These are phyloP conservation scores for Pseudomugil tenellus DNA, from an alignment of 2,797 vertebrate species.

Conservation along the genomic window DNA sequence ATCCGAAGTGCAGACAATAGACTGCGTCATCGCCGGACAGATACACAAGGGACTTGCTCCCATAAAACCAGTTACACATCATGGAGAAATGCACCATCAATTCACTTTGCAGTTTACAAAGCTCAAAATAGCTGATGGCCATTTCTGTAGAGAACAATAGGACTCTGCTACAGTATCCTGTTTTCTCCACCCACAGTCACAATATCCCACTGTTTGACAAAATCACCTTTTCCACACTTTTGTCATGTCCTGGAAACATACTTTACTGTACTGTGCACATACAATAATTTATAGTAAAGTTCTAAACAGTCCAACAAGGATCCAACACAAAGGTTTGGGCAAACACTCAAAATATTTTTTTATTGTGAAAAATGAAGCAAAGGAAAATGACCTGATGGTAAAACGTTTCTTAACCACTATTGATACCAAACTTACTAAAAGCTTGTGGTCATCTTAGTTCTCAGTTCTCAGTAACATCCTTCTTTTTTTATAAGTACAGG, in stretches of 20 bases:
- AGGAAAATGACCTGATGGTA: background rate
- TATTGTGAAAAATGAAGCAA: background rate
- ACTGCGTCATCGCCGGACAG: slow-evolving; percentile 55
- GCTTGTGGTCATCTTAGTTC: too few relatives aligned
- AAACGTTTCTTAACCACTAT: background rate
- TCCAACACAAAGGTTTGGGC: background rate
- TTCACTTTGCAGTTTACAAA: slow-evolving; percentile 43
- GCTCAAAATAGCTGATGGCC: slow-evolving; percentile 62
- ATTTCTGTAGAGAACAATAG: slow-evolving; percentile 66
- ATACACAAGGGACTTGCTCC: slow-evolving; percentile 57
- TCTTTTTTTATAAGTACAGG: too few relatives aligned
- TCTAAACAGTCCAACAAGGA: background rate
- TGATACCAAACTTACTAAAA: background rate
- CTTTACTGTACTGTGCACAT: background rate
- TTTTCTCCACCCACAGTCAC: slow-evolving; percentile 58
- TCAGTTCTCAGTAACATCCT: too few relatives aligned
- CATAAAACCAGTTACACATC: slow-evolving; percentile 49
- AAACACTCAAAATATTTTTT: background rate
- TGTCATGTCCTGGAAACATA: slow-evolving; percentile 12
- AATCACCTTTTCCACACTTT: slow-evolving; percentile 53
- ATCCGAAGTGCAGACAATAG: slow-evolving; percentile 61
- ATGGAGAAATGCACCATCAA: slow-evolving; percentile 47
- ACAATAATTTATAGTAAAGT: background rate
- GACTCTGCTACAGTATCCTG: slow-evolving; percentile 69
- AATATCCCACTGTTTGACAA: slow-evolving; percentile 38